Conservation (phyloP, 2,888 invertebrate species). For the Magallana nippona region DNA sequence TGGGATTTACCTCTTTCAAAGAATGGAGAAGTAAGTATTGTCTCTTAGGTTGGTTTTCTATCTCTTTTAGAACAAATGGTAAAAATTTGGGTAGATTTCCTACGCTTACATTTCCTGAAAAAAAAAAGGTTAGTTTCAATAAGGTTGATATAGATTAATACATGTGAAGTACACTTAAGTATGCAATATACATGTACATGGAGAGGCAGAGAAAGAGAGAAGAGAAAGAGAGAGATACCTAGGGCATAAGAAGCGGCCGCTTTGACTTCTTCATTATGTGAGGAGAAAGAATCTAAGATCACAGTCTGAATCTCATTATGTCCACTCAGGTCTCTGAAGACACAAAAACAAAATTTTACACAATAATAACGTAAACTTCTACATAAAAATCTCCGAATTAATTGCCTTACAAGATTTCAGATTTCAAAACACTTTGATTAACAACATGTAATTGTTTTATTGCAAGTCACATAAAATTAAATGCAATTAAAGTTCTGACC, state of each 20-base stretch:
- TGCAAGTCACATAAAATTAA: too few species aligned
- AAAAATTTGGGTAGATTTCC: conserved; percentile 96
- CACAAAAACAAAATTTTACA: too few species aligned
- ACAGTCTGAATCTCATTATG: conserved; percentile 79
- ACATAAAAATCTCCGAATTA: too few species aligned
- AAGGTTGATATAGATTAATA: neutral
- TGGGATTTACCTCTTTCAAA: conserved; percentile 90
- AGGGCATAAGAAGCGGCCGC: conserved; percentile 98
- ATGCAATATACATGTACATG: too few species aligned
- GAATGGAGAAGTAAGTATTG: conserved; percentile 98
- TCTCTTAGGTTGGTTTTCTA: conserved; percentile 94
- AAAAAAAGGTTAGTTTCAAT: conserved; percentile 11
- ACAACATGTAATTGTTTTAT: too few species aligned
- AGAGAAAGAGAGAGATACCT: conserved; percentile 79
- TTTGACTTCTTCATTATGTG: conserved; percentile 96
- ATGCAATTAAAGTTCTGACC: too few species aligned
- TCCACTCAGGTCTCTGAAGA: conserved; percentile 76
- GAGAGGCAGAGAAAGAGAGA: too few species aligned
- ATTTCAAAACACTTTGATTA: too few species aligned
- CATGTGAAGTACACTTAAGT: too few species aligned
- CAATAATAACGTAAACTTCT: too few species aligned
- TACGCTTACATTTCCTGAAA: conserved; percentile 91
- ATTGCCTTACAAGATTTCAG: too few species aligned
- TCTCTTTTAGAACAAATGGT: conserved; percentile 95
- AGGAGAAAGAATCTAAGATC: conserved; percentile 90